Evolutionary conservation across 2,797 vertebrate species (phyloP).

Genomic region (Siniperca scherzeri): DNA sequence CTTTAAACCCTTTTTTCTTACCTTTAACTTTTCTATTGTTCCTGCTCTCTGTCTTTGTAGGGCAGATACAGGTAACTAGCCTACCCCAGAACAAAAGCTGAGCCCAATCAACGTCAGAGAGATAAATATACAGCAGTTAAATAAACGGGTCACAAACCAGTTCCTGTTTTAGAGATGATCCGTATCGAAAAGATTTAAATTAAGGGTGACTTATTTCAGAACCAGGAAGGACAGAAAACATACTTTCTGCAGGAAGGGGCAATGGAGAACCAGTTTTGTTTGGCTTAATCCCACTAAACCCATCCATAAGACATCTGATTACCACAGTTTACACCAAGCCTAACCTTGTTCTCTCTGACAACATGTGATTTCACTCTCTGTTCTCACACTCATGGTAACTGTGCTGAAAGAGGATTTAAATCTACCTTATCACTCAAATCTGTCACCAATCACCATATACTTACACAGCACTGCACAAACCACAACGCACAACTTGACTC

Average conservation of each 20-base stretch:
- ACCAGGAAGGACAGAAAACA: slow-evolving; percentile 43
- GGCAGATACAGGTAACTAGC: neutral
- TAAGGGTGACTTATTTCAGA: slow-evolving; percentile 53
- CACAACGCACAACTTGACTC: slow-evolving; percentile 34
- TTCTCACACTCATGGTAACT: slow-evolving; percentile 64
- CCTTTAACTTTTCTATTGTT: neutral
- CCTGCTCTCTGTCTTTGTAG: neutral
- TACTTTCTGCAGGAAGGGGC: slow-evolving; percentile 19
- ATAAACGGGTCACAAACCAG: slow-evolving; percentile 43
- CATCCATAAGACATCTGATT: slow-evolving; percentile 54
- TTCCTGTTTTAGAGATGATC: slow-evolving; percentile 43
- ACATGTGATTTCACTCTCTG: slow-evolving; percentile 61
- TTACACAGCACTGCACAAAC: slow-evolving; percentile 21
- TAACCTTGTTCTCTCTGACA: slow-evolving; percentile 59
- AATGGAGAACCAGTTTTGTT: slow-evolving; percentile 10
- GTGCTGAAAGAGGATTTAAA: slow-evolving; percentile 58
- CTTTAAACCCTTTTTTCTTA: neutral
- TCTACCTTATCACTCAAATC: slow-evolving; percentile 52
- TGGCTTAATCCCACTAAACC: slow-evolving; percentile 46
- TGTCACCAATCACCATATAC: slow-evolving; percentile 55
- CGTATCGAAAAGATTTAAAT: slow-evolving; percentile 21
- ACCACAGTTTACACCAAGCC: slow-evolving; percentile 45
- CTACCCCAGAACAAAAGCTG: slow-evolving; percentile 6
- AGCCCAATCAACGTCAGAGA: neutral
- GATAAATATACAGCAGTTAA: slow-evolving; percentile 11